A percentile compares a stretch with the other conserved stretches of the same genome.
phyloP scores from a whole-genome alignment of 1,140 invertebrate species.

The Heliconius eleuchia region DNA sequence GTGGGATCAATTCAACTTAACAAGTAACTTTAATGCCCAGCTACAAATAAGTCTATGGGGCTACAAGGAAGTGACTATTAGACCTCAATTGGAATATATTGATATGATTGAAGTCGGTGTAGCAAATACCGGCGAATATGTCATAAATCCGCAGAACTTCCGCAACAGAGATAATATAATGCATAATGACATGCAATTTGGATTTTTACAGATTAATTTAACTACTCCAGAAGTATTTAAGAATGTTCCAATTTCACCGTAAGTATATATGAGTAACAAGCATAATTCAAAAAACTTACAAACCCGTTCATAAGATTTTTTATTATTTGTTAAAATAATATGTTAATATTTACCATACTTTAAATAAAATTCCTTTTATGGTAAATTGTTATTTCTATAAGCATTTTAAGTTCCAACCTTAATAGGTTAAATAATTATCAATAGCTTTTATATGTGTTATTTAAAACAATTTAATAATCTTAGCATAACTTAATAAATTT shows the following conservation, averaged over 20 bases:
- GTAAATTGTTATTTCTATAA: not conserved
- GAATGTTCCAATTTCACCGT: conserved; percentile 89
- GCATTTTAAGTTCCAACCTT: not conserved
- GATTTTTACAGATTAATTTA: conserved; percentile 95
- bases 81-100: conserved; percentile 84
- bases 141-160: conserved; percentile 86
- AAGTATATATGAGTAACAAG: conserved; percentile 61
- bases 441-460: not conserved
- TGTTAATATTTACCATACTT: too few relatives aligned
- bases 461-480: not conserved
- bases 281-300: too few relatives aligned
- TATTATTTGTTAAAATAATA: too few relatives aligned
- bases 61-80: conserved; percentile 92
- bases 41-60: conserved; percentile 93
- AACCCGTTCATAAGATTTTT: too few relatives aligned
- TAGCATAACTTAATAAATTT: conserved; percentile 36
- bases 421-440: not conserved
- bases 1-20: conserved; percentile 93
- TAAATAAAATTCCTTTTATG: too few relatives aligned
- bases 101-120: conserved; percentile 83
- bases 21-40: conserved; percentile 87
- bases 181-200: conserved; percentile 90
- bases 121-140: conserved; percentile 85
- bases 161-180: conserved; percentile 85
- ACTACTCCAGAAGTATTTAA: conserved; percentile 88